Conservation (phyloP, 2,113 vertebrate species). For the Sturnira hondurensis region DNA sequence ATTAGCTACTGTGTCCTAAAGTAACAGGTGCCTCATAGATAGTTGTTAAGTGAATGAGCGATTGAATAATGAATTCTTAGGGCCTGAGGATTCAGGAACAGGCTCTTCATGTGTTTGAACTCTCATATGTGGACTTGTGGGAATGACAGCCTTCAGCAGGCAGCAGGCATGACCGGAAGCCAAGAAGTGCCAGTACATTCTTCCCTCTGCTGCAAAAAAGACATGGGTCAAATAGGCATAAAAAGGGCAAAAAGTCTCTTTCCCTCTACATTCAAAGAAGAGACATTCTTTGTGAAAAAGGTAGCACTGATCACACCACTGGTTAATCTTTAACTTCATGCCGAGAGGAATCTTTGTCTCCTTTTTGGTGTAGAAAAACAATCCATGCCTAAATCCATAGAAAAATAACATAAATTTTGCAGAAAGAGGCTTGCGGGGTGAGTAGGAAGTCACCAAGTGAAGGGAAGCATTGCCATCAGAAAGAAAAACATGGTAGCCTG, state of each 20-base stretch:
- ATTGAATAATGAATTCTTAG: neutral
- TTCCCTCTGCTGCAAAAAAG: neutral
- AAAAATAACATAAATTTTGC: neutral
- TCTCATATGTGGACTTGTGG: neutral
- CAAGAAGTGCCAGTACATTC: neutral
- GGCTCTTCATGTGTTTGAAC: neutral
- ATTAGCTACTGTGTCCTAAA: neutral
- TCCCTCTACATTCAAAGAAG: neutral
- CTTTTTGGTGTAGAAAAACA: neutral
- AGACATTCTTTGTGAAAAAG: neutral
- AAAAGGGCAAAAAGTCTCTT: neutral
- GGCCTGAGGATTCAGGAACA: neutral
- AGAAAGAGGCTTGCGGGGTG: neutral
- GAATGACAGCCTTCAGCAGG: neutral
- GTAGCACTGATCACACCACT: neutral
- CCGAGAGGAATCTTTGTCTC: neutral
- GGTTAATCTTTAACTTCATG: neutral
- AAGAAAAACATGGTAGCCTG: accelerated
- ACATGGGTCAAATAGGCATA: neutral
- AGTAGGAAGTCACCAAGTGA: neutral
- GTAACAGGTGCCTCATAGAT: neutral
- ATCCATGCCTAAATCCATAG: neutral
- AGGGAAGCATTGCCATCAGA: neutral
- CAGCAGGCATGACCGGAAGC: neutral
- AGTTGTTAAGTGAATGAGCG: neutral